phyloP scores from a whole-genome alignment of 2,797 vertebrate species.

The Karalla daura region DNA sequence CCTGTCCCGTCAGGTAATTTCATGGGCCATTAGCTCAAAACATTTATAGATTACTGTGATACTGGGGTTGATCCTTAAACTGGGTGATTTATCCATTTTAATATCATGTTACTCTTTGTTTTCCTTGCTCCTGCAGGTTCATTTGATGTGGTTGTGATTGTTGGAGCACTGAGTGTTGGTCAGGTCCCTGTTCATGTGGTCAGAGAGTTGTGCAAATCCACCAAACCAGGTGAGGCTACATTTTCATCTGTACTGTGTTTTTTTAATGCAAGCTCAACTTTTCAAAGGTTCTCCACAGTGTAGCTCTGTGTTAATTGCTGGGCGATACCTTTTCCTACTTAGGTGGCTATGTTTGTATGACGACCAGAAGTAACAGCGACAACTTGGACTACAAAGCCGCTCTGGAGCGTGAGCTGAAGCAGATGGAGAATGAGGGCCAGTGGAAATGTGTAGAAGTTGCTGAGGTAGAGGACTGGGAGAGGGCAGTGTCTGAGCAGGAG shows the following conservation, averaged over 20 bases:
- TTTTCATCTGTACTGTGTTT: too few relatives aligned
- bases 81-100: neutral
- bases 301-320: neutral
- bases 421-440: slow-evolving; percentile 81
- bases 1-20: slow-evolving; percentile 84
- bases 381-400: slow-evolving; percentile 85
- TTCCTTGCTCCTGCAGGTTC: slow-evolving; percentile 71
- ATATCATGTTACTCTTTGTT: too few relatives aligned
- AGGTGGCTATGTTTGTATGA: slow-evolving; percentile 94
- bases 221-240: slow-evolving; percentile 85
- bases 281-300: neutral
- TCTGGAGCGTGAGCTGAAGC: slow-evolving; percentile 79
- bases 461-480: slow-evolving; percentile 88
- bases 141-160: slow-evolving; percentile 88
- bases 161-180: slow-evolving; percentile 87
- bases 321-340: slow-evolving; percentile 14
- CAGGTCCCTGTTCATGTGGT: slow-evolving; percentile 82
- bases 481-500: slow-evolving; percentile 81
- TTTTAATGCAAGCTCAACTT: neutral
- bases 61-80: neutral
- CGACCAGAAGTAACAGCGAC: slow-evolving; percentile 85
- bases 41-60: neutral
- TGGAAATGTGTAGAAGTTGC: slow-evolving; percentile 80
- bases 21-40: neutral
- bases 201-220: slow-evolving; percentile 83